These are phyloP conservation scores for Drosophila bunnanda DNA, from an alignment of 2,888 invertebrate genomes.

Conservation along the genomic window DNA sequence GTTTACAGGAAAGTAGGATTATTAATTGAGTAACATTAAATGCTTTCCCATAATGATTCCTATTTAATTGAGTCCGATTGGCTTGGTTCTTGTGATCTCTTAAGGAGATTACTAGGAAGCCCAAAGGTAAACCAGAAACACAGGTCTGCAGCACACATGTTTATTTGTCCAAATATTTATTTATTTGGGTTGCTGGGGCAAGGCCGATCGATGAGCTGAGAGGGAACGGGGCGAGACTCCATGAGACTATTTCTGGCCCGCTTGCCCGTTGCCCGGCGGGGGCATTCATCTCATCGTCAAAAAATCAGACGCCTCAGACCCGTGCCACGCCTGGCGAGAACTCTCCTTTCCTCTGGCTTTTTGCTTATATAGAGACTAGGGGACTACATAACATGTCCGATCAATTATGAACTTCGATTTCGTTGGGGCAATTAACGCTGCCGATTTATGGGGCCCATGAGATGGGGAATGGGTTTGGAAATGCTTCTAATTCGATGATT, in stretches of 20 bases:
- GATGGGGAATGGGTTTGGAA: slow-evolving; percentile 2
- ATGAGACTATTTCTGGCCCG: slow-evolving; percentile 48
- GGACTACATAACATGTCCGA: slow-evolving; percentile 52
- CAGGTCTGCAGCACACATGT: slow-evolving; percentile 41
- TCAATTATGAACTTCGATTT: slow-evolving; percentile 61
- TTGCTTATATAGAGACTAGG: slow-evolving; percentile 30
- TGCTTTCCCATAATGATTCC: slow-evolving; percentile 2
- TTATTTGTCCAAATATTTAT: slow-evolving; percentile 74
- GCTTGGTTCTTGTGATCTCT: slow-evolving; percentile 7
- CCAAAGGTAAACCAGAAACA: slow-evolving; percentile 28
- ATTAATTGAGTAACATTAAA: slow-evolving; percentile 1
- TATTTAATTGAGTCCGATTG: slow-evolving; percentile 7
- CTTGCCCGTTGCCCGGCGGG: slow-evolving; percentile 21
- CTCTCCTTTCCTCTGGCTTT: slow-evolving; percentile 6
- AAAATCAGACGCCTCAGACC: slow-evolving; percentile 24
- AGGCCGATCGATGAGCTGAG: slow-evolving; percentile 58
- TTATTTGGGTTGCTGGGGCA: slow-evolving; percentile 51
- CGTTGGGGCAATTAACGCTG: slow-evolving; percentile 24
- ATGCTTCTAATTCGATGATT: slow-evolving; percentile 27
- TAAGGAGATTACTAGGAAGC: slow-evolving; percentile 18
- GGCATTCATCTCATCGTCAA: slow-evolving; percentile 50
- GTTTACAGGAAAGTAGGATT: neutral
- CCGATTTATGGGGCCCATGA: slow-evolving; percentile 19
- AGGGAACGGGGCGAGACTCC: slow-evolving; percentile 27
- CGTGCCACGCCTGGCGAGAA: slow-evolving; percentile 51